Evolutionary conservation across 2,888 invertebrate species (phyloP).

Genomic region (Horisme vitalbata): DNA sequence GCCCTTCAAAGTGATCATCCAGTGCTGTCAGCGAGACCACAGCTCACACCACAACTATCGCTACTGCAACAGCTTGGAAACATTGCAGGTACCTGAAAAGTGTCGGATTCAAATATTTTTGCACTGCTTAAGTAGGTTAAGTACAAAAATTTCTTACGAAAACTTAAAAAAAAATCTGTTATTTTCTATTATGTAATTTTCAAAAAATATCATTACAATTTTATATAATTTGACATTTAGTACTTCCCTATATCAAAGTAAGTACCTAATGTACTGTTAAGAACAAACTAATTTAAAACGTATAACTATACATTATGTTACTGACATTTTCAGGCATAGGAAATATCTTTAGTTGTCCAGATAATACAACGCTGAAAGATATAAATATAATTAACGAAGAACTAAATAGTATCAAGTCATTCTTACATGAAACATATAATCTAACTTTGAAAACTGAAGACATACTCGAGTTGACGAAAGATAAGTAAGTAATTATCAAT

Average conservation of each 20-base stretch:
- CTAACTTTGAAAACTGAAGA: constrained; percentile 11
- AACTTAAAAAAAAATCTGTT: no score
- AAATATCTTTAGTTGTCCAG: constrained; percentile 1
- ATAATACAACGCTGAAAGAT: constrained; percentile 9
- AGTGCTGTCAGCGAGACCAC: constrained; percentile 7
- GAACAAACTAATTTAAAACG: no score
- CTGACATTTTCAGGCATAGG: constrained; percentile 3
- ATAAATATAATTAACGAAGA: constrained; percentile 7
- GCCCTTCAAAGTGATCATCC: constrained; percentile 8
- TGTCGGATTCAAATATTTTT: no score
- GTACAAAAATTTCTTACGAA: no score
- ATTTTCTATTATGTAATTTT: no score
- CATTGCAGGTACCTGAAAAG: constrained; percentile 11
- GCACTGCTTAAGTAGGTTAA: no score
- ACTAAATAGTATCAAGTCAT: constrained; percentile 6
- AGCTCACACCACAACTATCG: constrained; percentile 5
- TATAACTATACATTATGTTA: no score
- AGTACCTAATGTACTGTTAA: no score
- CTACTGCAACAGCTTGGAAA: constrained; percentile 13
- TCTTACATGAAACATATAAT: constrained; percentile 9
- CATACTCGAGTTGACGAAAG: constrained; percentile 10
- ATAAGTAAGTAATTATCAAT: constrained; percentile 6
- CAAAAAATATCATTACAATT: no score
- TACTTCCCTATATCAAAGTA: no score
- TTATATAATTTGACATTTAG: no score